phyloP scores from a whole-genome alignment of 1,140 invertebrate species.

The Dreissena rostriformis region DNA sequence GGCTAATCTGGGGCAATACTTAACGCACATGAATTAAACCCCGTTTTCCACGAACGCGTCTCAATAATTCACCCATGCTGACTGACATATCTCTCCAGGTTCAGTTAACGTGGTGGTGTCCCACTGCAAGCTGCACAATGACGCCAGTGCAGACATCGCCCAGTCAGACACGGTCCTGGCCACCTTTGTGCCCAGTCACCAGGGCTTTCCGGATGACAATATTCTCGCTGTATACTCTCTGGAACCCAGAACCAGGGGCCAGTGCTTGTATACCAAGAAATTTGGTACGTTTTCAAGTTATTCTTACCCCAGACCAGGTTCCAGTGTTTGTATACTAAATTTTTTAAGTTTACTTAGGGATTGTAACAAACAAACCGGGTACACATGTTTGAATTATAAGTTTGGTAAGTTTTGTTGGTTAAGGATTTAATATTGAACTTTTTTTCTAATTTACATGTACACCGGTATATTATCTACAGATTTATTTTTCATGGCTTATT shows the following conservation, averaged over 20 bases:
- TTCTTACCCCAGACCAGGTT: too few species aligned
- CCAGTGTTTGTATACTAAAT: too few species aligned
- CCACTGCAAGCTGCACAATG: slow-evolving; percentile 93
- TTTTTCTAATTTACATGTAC: too few species aligned
- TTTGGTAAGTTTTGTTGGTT: too few species aligned
- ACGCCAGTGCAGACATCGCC: slow-evolving; percentile 92
- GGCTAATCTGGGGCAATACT: neutral
- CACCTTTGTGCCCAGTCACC: slow-evolving; percentile 85
- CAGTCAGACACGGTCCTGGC: slow-evolving; percentile 90
- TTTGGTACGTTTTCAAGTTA: slow-evolving; percentile 82
- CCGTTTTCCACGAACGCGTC: neutral
- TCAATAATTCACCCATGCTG: neutral
- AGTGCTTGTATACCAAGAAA: slow-evolving; percentile 89
- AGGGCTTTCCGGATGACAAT: slow-evolving; percentile 84
- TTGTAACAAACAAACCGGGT: too few species aligned
- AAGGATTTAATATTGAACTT: too few species aligned
- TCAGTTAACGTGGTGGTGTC: slow-evolving; percentile 88
- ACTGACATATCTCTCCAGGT: slow-evolving; percentile 63
- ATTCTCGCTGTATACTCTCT: slow-evolving; percentile 88
- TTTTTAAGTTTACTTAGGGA: too few species aligned
- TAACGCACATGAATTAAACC: too few species aligned
- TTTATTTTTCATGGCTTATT: too few species aligned
- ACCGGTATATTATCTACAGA: too few species aligned
- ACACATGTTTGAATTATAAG: too few species aligned
- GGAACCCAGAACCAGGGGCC: slow-evolving; percentile 87